phyloP scores from a whole-genome alignment of 2,797 vertebrate genomes.

The Calcarius lapponicus region DNA sequence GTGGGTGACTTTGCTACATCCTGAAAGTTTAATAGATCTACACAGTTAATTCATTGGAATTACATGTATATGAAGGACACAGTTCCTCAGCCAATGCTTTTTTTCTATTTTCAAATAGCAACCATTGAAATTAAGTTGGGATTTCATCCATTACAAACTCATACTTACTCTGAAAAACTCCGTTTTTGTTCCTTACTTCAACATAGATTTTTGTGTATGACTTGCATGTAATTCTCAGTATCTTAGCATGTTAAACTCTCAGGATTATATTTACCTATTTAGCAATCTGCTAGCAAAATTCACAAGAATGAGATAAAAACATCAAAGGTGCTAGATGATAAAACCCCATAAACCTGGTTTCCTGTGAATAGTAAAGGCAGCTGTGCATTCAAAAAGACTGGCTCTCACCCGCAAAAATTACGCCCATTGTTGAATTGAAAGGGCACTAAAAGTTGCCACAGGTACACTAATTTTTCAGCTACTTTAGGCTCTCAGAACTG shows the following conservation, averaged over 20 bases:
- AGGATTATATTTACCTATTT: neutral
- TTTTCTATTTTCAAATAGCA: neutral
- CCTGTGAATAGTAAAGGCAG: neutral
- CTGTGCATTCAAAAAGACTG: neutral
- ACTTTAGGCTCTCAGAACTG: neutral
- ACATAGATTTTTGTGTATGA: neutral
- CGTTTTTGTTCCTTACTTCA: neutral
- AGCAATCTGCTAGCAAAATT: neutral
- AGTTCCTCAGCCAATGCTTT: neutral
- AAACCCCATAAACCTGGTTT: neutral
- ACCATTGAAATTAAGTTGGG: neutral
- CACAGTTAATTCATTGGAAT: neutral
- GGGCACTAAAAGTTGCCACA: neutral
- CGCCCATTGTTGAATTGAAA: neutral
- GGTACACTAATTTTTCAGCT: neutral
- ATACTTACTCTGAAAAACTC: neutral
- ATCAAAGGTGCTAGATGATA: neutral
- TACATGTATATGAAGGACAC: neutral
- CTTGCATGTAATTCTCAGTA: neutral
- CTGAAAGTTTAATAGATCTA: neutral
- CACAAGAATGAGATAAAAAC: neutral
- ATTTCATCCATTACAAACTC: neutral
- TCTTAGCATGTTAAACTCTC: neutral
- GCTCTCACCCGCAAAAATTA: neutral
- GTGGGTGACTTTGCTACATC: neutral